Percentiles rank a stretch among this genome's conserved stretches.
Conservation (phyloP, 2,888 invertebrate genomes). For the Drosophila tanythrix region DNA sequence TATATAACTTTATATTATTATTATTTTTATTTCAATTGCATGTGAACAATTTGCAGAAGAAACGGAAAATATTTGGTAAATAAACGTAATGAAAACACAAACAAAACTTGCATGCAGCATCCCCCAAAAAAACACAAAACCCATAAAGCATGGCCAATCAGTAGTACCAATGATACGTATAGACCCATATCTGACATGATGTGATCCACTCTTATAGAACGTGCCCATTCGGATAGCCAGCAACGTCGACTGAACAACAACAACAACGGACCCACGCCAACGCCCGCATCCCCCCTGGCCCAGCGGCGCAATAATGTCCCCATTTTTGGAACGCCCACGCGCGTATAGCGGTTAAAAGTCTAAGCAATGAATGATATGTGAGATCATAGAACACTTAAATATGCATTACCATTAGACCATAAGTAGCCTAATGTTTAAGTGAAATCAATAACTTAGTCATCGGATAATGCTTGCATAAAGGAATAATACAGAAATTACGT, state of each 20-base stretch:
- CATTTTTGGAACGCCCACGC: slow-evolving; percentile 84
- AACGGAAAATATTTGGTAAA: slow-evolving; percentile 73
- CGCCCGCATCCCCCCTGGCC: slow-evolving; percentile 76
- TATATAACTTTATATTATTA: slow-evolving; percentile 33
- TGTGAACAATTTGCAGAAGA: slow-evolving; percentile 70
- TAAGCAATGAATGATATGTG: slow-evolving; percentile 54
- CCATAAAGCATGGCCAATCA: slow-evolving; percentile 55
- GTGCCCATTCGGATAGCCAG: slow-evolving; percentile 87
- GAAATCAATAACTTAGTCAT: slow-evolving; percentile 46
- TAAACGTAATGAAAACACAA: slow-evolving; percentile 16
- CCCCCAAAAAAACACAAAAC: slow-evolving; percentile 22
- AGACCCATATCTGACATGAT: slow-evolving; percentile 41
- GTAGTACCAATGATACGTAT: slow-evolving; percentile 41
- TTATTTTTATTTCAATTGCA: slow-evolving; percentile 70
- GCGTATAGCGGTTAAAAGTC: slow-evolving; percentile 84
- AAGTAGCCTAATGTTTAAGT: slow-evolving; percentile 56
- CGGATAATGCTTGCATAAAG: slow-evolving; percentile 46
- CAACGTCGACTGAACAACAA: slow-evolving; percentile 79
- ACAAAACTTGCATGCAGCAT: slow-evolving; percentile 57
- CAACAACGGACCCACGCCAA: slow-evolving; percentile 66
- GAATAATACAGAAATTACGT: slow-evolving; percentile 13
- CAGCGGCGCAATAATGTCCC: slow-evolving; percentile 79
- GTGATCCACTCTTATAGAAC: slow-evolving; percentile 84
- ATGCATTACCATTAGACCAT: slow-evolving; percentile 67
- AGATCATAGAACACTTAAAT: slow-evolving; percentile 45